These are phyloP conservation scores for Pampusana beccarii DNA, from an alignment of 2,113 vertebrate species.

Conservation along the genomic window DNA sequence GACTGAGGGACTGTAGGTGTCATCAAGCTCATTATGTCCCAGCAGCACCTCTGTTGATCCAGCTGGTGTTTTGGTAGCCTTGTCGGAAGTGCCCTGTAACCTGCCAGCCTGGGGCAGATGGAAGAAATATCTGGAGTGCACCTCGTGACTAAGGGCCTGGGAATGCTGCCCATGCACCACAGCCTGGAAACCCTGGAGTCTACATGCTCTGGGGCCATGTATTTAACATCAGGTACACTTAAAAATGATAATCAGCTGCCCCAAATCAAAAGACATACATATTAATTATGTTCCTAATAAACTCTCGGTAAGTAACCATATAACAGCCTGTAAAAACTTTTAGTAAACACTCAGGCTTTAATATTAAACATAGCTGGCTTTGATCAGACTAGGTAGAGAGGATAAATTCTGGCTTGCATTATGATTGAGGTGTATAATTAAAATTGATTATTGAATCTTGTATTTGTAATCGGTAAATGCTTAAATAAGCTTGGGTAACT, in stretches of 20 bases:
- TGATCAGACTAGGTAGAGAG: conserved; percentile 24
- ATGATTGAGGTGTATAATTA: conserved; percentile 28
- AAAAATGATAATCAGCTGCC: conserved; percentile 32
- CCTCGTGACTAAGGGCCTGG: conserved; percentile 23
- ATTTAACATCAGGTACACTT: conserved; percentile 25
- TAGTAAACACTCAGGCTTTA: neutral
- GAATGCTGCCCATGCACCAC: conserved; percentile 14
- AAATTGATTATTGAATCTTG: conserved; percentile 31
- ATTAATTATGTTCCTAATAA: conserved; percentile 41
- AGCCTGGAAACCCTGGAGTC: neutral
- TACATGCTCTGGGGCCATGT: conserved; percentile 8
- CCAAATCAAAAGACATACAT: conserved; percentile 14
- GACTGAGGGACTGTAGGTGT: neutral
- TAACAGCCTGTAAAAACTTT: conserved; percentile 36
- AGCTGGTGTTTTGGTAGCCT: neutral
- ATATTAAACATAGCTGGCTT: conserved; percentile 23
- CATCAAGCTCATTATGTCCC: neutral
- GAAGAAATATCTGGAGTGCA: neutral
- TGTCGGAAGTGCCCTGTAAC: neutral
- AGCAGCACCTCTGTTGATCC: neutral
- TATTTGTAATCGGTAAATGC: conserved; percentile 19
- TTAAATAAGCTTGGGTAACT: conserved; percentile 25
- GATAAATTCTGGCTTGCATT: conserved; percentile 29
- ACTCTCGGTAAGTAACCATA: neutral
- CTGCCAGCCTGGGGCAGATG: neutral